Conservation (phyloP, 2,113 vertebrate species). For the Anthoscopus minutus region DNA sequence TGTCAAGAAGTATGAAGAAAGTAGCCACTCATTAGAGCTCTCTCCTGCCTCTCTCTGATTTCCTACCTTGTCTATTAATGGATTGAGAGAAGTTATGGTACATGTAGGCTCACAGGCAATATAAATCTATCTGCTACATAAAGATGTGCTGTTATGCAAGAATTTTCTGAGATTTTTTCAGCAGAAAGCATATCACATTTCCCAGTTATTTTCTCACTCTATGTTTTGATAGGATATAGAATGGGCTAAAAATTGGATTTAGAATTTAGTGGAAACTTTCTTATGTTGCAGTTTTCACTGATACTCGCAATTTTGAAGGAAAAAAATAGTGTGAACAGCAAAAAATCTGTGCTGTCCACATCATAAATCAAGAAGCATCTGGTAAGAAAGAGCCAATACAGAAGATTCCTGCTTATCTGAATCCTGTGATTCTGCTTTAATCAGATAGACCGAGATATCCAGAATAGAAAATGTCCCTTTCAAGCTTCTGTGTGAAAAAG, state of each 20-base stretch:
- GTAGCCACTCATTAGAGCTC: neutral
- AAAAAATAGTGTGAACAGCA: neutral
- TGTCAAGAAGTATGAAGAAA: neutral
- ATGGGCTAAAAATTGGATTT: neutral
- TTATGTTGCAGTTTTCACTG: neutral
- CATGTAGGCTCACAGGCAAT: neutral
- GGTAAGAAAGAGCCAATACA: neutral
- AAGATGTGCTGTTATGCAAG: neutral
- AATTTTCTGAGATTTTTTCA: neutral
- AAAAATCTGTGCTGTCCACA: neutral
- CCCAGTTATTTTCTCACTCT: neutral
- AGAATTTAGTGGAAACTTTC: neutral
- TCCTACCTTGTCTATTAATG: neutral
- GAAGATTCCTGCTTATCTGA: neutral
- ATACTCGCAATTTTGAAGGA: neutral
- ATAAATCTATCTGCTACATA: neutral
- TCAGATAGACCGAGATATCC: neutral
- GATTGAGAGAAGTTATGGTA: neutral
- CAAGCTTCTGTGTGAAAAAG: neutral
- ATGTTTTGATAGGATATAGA: neutral
- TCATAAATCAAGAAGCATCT: neutral
- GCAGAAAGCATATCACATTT: neutral
- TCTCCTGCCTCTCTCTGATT: neutral
- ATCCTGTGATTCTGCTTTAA: neutral
- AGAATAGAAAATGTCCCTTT: neutral